These are phyloP conservation scores for Phaethornis superciliosus DNA, from an alignment of 2,113 vertebrate species.

Conservation along the genomic window DNA sequence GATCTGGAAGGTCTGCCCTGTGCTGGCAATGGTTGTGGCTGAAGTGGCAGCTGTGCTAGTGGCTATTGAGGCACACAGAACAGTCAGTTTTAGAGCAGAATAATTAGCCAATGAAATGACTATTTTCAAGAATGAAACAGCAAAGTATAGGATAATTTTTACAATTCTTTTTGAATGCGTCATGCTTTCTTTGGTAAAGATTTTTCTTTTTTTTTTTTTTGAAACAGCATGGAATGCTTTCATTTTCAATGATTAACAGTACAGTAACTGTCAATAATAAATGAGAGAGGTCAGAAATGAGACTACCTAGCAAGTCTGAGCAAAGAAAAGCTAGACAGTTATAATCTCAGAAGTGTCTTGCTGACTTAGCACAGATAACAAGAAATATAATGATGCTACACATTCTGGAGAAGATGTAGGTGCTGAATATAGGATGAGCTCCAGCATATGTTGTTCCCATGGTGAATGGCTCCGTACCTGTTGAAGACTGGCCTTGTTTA, in stretches of 20 bases:
- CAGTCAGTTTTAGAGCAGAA: slow-evolving; percentile 75
- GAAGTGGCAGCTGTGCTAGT: slow-evolving; percentile 85
- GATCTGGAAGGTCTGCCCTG: slow-evolving; percentile 96
- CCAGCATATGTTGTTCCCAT: background rate
- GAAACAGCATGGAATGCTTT: background rate
- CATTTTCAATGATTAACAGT: background rate
- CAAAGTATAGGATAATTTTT: slow-evolving; percentile 25
- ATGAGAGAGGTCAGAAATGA: slow-evolving; percentile 20
- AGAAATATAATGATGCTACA: background rate
- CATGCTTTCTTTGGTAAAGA: slow-evolving; percentile 2
- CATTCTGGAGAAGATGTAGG: background rate
- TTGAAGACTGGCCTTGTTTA: slow-evolving; percentile 92
- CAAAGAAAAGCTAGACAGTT: background rate
- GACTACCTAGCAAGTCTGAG: background rate
- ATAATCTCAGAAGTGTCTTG: background rate
- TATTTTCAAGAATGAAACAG: slow-evolving; percentile 55
- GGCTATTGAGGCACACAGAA: slow-evolving; percentile 87
- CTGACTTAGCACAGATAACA: background rate
- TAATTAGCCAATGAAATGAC: slow-evolving; percentile 71
- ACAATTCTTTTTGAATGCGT: background rate
- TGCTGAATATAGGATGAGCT: background rate
- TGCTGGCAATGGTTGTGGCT: slow-evolving; percentile 85
- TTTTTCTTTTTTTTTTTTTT: background rate
- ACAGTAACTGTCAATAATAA: background rate
- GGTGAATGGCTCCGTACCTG: slow-evolving; percentile 77